Evolutionary conservation across 2,113 vertebrate genomes (phyloP).

Genomic region (Ranitomeya imitator): DNA sequence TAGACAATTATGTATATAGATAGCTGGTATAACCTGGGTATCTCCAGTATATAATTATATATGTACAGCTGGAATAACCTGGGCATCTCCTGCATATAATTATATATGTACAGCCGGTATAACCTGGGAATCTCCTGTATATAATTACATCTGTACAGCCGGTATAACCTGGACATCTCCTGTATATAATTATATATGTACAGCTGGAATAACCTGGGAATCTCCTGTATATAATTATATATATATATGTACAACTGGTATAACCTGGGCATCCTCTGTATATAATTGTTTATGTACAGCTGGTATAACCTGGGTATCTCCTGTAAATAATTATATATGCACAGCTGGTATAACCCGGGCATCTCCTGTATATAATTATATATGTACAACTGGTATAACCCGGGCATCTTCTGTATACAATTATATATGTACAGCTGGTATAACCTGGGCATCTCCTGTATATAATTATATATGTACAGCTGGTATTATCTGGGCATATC

Average conservation of each 20-base stretch:
- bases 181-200: not conserved
- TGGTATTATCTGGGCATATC: not conserved
- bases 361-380: too few relatives aligned
- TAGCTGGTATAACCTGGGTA: too few relatives aligned
- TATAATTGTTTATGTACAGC: not conserved
- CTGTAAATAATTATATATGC: not conserved
- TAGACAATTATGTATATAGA: too few relatives aligned
- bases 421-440: not conserved
- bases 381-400: too few relatives aligned
- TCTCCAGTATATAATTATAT: too few relatives aligned
- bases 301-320: not conserved
- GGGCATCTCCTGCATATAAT: too few relatives aligned
- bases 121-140: too few relatives aligned
- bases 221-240: not conserved
- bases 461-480: not conserved
- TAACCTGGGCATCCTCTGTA: not conserved
- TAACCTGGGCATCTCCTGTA: not conserved
- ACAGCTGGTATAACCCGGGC: not conserved
- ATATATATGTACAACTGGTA: not conserved
- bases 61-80: too few relatives aligned
- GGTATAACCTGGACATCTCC: too few relatives aligned
- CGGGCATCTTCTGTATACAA: not conserved
- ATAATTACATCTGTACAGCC: too few relatives aligned
- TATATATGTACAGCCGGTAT: too few relatives aligned
- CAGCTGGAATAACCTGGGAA: not conserved